Evolutionary conservation across 2,888 invertebrate genomes (phyloP), one percentile per base, ranked within the genome.

Genomic region (Synanthedon vespiformis): DNA sequence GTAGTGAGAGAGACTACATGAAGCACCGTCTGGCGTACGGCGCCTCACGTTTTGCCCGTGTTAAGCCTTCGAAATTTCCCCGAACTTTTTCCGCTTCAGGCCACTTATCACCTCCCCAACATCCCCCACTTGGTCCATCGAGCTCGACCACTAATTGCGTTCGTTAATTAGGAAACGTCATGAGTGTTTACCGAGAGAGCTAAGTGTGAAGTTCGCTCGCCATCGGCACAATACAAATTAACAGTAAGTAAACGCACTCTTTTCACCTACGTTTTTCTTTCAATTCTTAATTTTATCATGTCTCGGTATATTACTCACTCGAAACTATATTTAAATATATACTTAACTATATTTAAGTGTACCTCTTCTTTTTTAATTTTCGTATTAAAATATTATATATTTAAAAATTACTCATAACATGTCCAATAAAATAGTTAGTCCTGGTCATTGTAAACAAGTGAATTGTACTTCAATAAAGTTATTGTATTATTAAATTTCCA

Each of bases 131-230:
- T 68, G 72, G 76, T 74, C 79, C 80, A 76, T 77, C 80, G 76
- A 73, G 77, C 78, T 70, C 77, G 74, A 77, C 87, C 87, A 74
- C 87, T 87, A 87, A 87, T 87, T 87, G 87, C 86, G 87, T 85
- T 81, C 86, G 86, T 86, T 87, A 87, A 87, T 87, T 87, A 87
- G 80, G 84, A 84, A 84, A 85, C 87, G 87, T 87, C 87, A 85
- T 87, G 86, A 87, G 87, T 87, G 87, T 87, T 87, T 87, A 87
- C 86, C 74, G 74, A 78, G 76, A 70, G 78, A 75, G 81, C 84
- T 85, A 85, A 86, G 87, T 87, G 87, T 86, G 86, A 86, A 87
- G 87, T 87, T 86, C 77, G 71, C 68, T 61, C 59, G 72, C 74
- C 68, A 51, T 11, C 49, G 50, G 8, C 44, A 44, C 44, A n/a